Evolutionary conservation across 2,888 invertebrate species (phyloP).

Genomic region (Cantharis nigra): DNA sequence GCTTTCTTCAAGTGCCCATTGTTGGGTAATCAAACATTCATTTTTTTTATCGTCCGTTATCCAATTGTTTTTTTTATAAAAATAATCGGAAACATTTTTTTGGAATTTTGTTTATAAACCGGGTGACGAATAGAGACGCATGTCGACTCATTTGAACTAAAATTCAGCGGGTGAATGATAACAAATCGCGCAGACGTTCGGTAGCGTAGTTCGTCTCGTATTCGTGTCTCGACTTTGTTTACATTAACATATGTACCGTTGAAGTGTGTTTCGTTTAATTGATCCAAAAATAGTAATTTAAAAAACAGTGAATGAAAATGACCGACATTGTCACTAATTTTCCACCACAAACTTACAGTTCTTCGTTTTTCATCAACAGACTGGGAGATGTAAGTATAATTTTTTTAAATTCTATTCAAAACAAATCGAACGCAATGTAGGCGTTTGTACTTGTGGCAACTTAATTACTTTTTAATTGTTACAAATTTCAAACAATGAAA

Average conservation of each 20-base stretch:
- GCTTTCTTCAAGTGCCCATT: not conserved
- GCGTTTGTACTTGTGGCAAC: not conserved
- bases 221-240: not conserved
- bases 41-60: not conserved
- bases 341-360: conserved; percentile 54
- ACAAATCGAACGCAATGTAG: not conserved
- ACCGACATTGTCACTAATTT: conserved; percentile 45
- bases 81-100: not conserved
- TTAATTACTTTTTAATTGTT: not conserved
- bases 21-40: not conserved
- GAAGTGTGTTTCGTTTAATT: not conserved
- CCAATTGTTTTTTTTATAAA: not conserved
- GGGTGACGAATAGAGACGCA: not conserved
- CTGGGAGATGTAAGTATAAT: conserved; percentile 18
- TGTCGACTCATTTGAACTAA: not conserved
- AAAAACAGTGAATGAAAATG: conserved; percentile 24
- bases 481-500: not conserved
- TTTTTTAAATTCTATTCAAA: conserved; percentile 2
- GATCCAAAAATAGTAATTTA: not conserved
- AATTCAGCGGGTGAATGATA: not conserved
- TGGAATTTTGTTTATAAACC: not conserved
- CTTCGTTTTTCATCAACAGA: conserved; percentile 50
- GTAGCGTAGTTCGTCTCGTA: not conserved
- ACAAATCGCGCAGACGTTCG: not conserved
- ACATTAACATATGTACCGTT: conserved; percentile 2